Conservation (phyloP, 2,888 invertebrate genomes). For the Allygus modestus region DNA sequence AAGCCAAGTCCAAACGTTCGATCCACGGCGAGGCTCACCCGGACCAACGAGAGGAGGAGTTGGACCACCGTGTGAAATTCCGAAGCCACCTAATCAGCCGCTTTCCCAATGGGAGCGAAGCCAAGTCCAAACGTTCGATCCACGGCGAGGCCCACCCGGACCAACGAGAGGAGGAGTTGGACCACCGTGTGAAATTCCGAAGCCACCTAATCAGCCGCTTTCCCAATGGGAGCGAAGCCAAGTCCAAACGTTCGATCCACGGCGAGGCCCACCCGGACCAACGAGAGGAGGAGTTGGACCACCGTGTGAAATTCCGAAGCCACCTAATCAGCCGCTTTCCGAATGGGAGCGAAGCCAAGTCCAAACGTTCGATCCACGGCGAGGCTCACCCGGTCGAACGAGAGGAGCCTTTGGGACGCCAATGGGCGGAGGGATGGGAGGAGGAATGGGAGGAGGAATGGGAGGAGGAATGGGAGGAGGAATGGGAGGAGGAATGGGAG, state of each 20-base stretch:
- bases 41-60: background rate
- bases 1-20: background rate
- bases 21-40: background rate
- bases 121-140: background rate
- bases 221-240: slow-evolving; percentile 2
- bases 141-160: background rate
- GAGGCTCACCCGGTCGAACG: background rate
- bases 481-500: too few species aligned
- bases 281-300: too few species aligned
- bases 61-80: too few species aligned
- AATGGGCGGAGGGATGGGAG: too few species aligned
- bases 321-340: background rate
- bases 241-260: background rate
- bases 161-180: background rate
- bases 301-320: too few species aligned
- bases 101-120: slow-evolving; percentile 4
- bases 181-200: too few species aligned
- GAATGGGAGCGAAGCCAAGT: background rate
- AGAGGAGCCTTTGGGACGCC: too few species aligned
- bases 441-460: too few species aligned
- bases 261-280: background rate
- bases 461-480: too few species aligned
- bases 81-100: background rate
- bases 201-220: background rate
- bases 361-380: background rate